Evolutionary conservation across 2,113 vertebrate species (phyloP), one percentile per base, ranked within the genome.

Genomic region (Istiophorus platypterus): DNA sequence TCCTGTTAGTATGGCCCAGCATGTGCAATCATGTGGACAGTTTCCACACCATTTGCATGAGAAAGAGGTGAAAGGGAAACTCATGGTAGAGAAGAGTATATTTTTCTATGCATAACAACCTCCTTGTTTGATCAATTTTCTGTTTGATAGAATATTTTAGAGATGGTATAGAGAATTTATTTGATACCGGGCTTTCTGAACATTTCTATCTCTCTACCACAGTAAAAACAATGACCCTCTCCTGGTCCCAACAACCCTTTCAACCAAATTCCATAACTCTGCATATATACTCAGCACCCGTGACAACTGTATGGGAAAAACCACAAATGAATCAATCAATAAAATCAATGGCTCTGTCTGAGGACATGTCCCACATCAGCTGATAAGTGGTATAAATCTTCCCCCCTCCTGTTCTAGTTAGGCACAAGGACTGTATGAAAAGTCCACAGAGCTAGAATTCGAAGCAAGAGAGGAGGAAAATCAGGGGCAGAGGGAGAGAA

Each of bases 361-460:
- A 95, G 92, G 93, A 95, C 94, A 94, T 92, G 91, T 90, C 87
- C 81, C 78, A 52, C 91, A 94, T 94, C 66, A 87, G 91, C 93
- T 94, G 94, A 94, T 93, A 95, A 94, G 93, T 95, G 93, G 82
- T 94, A 92, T 95, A 95, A 94, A n/a, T n/a, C 96, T 94, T 29
- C 95, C 92, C 45, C 27, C 71, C 39, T 31, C 63, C 63, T 85
- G 91, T 90, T 94, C 86, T 92, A 91, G 81, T 89, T 92, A 76
- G 67, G 64, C 31, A 54, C 22, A 71, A 37, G 24, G 22, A 80
- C n/a, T 37, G 18, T 37, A 71, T 34, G 42, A 73, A 76, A 57
- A 34, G 64, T 63, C 84, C 62, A 64, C 18, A 56, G 0, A 2
- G 37, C 42, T 77, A 37, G 41, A 75, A 65, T 18, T 72, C 27